Evolutionary conservation across 1,140 invertebrate genomes (phyloP).

Genomic region (Centruroides sculpturatus): DNA sequence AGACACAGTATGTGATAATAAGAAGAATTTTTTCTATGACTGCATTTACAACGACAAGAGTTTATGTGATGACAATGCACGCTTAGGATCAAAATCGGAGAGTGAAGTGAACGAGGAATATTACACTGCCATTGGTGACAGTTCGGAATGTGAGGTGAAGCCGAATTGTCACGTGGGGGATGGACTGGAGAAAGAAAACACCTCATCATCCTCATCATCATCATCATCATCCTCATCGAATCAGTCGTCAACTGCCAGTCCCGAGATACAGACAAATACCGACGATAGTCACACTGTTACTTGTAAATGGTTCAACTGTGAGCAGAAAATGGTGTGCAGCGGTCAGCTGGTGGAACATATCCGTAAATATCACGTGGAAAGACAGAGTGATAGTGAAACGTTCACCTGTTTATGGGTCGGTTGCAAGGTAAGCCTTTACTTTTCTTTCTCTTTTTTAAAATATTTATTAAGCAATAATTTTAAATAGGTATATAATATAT

Average conservation of each 20-base stretch:
- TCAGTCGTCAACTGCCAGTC: constrained; percentile 1
- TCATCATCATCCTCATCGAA: not conserved
- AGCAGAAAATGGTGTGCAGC: constrained; percentile 3
- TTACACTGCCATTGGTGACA: too few relatives aligned
- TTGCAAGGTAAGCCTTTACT: constrained; percentile 33
- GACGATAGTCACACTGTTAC: constrained; percentile 6
- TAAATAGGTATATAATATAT: too few relatives aligned
- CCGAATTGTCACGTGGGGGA: too few relatives aligned
- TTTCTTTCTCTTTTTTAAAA: too few relatives aligned
- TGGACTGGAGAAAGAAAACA: not conserved
- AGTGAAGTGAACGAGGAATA: too few relatives aligned
- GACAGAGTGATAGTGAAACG: constrained; percentile 10
- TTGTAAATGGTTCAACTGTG: constrained; percentile 9
- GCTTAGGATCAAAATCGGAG: too few relatives aligned
- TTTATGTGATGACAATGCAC: too few relatives aligned
- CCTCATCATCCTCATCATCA: not conserved
- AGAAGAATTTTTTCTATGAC: not conserved
- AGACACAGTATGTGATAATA: not conserved
- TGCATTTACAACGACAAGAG: not conserved
- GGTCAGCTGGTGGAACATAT: constrained; percentile 14
- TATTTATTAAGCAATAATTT: too few relatives aligned
- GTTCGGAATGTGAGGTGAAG: too few relatives aligned
- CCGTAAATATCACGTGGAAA: constrained; percentile 7
- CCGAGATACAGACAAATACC: constrained; percentile 2
- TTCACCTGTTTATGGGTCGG: constrained; percentile 12